These are phyloP conservation scores for Biston betularia DNA, from an alignment of 2,888 invertebrate genomes.

Conservation along the genomic window DNA sequence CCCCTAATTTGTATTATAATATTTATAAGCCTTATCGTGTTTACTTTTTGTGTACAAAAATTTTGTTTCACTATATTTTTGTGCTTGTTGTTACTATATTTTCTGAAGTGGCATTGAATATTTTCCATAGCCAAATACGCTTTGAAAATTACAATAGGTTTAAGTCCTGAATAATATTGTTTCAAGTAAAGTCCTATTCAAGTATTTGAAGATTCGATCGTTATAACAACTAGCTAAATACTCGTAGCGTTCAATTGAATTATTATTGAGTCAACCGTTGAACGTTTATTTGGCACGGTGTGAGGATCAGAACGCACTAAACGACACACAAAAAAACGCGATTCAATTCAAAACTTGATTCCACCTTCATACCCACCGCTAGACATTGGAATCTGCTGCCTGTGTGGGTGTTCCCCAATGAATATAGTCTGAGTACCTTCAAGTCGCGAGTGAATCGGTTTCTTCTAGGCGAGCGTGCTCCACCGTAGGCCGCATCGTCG, in stretches of 20 bases:
- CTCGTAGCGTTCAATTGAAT: conserved; percentile 13
- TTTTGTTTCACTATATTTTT: too few relatives aligned
- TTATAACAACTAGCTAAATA: conserved; percentile 15
- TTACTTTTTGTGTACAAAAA: neutral
- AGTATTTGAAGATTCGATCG: conserved; percentile 17
- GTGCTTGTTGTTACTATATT: too few relatives aligned
- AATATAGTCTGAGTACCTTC: too few relatives aligned
- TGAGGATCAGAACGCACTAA: conserved; percentile 1
- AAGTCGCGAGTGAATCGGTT: too few relatives aligned
- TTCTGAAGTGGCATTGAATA: neutral
- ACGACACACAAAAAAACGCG: neutral
- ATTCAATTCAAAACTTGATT: neutral
- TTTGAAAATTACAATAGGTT: neutral
- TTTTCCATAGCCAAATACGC: neutral
- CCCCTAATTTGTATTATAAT: too few relatives aligned
- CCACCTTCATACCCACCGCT: too few relatives aligned
- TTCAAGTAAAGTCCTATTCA: conserved; percentile 7
- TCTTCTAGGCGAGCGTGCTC: too few relatives aligned
- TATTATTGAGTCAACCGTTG: conserved; percentile 29
- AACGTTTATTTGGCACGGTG: conserved; percentile 32
- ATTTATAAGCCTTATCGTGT: neutral
- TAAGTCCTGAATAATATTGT: conserved; percentile 5
- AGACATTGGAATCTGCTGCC: too few relatives aligned
- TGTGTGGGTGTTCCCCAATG: too few relatives aligned
- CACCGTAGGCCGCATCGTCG: too few relatives aligned